Conservation (phyloP, 2,797 vertebrate genomes). For the Protonibea diacanthus region DNA sequence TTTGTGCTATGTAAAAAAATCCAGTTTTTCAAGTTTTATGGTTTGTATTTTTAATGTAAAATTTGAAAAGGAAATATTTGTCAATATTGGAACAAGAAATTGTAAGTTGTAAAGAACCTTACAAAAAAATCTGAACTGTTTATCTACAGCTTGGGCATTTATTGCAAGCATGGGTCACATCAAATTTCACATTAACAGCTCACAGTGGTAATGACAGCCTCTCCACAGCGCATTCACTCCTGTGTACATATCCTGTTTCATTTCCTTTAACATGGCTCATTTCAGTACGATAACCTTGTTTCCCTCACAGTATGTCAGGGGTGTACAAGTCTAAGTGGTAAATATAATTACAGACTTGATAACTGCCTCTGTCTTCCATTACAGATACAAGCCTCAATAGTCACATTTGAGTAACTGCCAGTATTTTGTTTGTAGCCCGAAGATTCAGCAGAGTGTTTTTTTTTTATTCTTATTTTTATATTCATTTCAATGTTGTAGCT, state of each 20-base stretch:
- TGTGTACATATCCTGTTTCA: background rate
- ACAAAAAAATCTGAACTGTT: background rate
- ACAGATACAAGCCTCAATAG: background rate
- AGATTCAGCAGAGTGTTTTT: background rate
- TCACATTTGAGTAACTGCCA: background rate
- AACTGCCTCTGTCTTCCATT: background rate
- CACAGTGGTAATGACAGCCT: background rate
- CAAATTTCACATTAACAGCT: background rate
- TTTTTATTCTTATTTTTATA: background rate
- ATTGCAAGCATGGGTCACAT: background rate
- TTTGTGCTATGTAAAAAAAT: background rate
- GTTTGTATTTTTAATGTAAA: background rate
- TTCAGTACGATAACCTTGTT: background rate
- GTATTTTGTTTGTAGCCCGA: background rate
- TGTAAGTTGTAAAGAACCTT: background rate
- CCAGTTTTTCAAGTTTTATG: background rate
- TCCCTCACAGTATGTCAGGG: background rate
- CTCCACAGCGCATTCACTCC: background rate
- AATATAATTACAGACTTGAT: background rate
- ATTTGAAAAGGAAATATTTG: background rate
- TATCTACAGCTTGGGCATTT: background rate
- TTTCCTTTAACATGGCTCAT: background rate
- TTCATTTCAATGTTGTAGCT: background rate
- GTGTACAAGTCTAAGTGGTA: background rate
- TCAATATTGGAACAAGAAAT: background rate